Base-by-base conservation (phyloP, 2,888 invertebrate genomes). In the Augochlorella aurata region DNA sequence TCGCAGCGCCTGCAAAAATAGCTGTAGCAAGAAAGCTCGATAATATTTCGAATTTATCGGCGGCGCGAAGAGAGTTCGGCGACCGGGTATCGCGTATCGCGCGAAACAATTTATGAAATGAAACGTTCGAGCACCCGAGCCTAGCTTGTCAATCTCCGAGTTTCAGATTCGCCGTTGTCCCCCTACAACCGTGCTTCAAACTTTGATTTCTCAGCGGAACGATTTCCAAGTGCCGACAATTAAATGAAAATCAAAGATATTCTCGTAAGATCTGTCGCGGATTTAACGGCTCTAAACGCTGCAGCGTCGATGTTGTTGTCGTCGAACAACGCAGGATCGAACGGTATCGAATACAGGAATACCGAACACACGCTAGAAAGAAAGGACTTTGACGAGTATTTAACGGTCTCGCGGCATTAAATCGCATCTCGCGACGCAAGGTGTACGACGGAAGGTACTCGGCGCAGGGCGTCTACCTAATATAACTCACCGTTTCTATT, bases 401-500 rank as follows among this genome's bases (percentile, higher is more conserved):
- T 74, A 81, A 71, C 74, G 21, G 71, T 63, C 21, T 18, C n/a
- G 3, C 8, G 18, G 38, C 71, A 72, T 69, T 84, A 84, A 86
- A 86, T 84, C 76, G 68, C 83, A 76, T 72, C 69, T 68, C 58
- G 54, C 65, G 75, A 74, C 65, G 67, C 74, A 74, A 86, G 84
- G 84, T 85, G 72, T 66, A 84, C 79, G 82, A 82, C 77, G n/a
- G n/a, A 79, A 84, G 79, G 70, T 74, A 49, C n/a, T 52, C 65
- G 71, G 67, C 58, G 38, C 79, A 68, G 66, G 77, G 68, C 76
- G 79, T 69, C 75, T 63, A 73, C 68, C 66, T 29, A 38, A 2
- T 79, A 84, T 86, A 86, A 84, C 75, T 86, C 81, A 82, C 79
- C 52, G 65, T 79, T 79, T 78, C 79, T 79, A 72, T 86, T 86